phyloP scores from a whole-genome alignment of 2,113 vertebrate species.

The Malurus cyaneus region DNA sequence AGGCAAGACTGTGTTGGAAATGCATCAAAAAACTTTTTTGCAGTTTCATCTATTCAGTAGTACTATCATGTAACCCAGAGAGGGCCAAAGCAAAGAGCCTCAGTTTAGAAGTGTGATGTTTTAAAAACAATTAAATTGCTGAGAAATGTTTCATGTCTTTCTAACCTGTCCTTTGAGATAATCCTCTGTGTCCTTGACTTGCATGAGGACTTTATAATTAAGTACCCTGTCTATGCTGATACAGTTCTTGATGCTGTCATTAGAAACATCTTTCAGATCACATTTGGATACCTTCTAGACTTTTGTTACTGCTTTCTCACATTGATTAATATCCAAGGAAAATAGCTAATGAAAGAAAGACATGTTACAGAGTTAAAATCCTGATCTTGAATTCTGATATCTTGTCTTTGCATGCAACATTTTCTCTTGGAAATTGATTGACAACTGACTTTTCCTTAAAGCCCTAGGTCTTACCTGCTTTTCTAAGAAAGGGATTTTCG shows the following conservation, averaged over 20 bases:
- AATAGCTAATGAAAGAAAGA: background rate
- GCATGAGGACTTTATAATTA: background rate
- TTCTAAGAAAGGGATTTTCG: background rate
- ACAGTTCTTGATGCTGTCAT: background rate
- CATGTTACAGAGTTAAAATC: background rate
- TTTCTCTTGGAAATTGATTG: background rate
- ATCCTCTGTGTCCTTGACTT: background rate
- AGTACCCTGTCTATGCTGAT: background rate
- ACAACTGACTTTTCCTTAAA: background rate
- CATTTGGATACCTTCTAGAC: background rate
- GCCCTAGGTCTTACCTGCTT: background rate
- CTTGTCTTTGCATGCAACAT: background rate
- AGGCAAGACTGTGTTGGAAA: background rate
- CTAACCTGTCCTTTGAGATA: background rate
- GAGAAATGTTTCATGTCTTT: background rate
- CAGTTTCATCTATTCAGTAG: background rate
- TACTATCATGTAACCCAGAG: background rate
- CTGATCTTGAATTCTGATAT: background rate
- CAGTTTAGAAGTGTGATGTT: background rate
- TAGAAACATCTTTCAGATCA: background rate
- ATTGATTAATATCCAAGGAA: background rate
- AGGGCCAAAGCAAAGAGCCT: background rate
- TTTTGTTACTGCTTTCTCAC: background rate
- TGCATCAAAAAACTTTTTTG: background rate
- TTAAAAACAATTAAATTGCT: background rate